Base-by-base conservation (phyloP, 2,888 invertebrate genomes). In the Polymixis lichenea region DNA sequence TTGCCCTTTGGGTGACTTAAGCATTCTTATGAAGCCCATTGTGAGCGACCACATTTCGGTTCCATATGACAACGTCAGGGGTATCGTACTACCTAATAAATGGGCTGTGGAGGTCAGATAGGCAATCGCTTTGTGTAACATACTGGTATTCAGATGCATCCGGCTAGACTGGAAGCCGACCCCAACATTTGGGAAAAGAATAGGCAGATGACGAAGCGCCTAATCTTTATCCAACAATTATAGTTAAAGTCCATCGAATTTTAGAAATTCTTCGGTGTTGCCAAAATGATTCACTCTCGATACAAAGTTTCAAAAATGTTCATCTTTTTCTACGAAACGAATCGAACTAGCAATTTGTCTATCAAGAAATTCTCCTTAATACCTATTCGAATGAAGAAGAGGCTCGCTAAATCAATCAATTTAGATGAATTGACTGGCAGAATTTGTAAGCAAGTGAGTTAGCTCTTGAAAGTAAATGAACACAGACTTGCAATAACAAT, bases 321-420 rank as follows among this genome's bases (percentile, higher is more conserved):
- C 0, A 9, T 43, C 4, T 25, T 22, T 8, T 43, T 62, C 22
- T 22, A 22, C 25, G n/a, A 73, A 38, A 13, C 17, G 15, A 25
- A 13, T 28, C 11, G 2, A 55, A 49, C 22, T 28, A 66, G 25
- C n/a, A 17, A 61, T 70, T 13, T 32, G 46, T n/a, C 68, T 68
- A 70, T 51, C 22, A n/a, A 68, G 17, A 60, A 72, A 51, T 25
- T 53, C 56, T 61, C 17, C 13, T 15, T 28, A 74, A 43, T 43
- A 51, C 1, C 25, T 11, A n/a, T 28, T 46, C 8, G 13, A 74
- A 75, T 58, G 5, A 62, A 64, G 5, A 62, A 64, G 43, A 49
- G 17, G 65, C 66, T 61, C 49, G 1, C 32, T 82, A 74, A 82
- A 74, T 69, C 71, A 82, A 82, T 82, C 73, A 71, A 78, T 78